Evolutionary conservation across 2,888 invertebrate genomes (phyloP), one percentile per base, ranked within the genome.

Genomic region (Deroplatys truncata): DNA sequence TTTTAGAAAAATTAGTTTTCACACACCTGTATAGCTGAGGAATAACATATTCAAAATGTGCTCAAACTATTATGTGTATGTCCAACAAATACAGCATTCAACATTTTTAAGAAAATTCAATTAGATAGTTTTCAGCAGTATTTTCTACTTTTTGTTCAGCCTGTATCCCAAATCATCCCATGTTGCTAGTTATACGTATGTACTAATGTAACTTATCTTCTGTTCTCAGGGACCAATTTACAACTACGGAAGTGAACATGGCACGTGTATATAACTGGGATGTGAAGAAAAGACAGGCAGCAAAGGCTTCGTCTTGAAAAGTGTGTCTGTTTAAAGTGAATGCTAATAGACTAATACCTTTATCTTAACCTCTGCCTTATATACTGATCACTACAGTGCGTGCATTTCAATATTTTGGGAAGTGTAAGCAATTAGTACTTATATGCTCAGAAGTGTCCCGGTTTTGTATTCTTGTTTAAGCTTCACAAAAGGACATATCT

Each of bases 221-320:
- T 72, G 56, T 90, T 94, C 95, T 92, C 93, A 97, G 99, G 92
- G 99, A 99, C 95, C 99, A 99, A 94, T 97, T 98, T 92, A 99
- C 99, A 28, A 99, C 99, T 29, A 98, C 98, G 85, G 99, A 99
- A 96, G 99, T 99, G 35, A 99, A 99, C 93, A 99, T 99, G 98
- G 99, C 99, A 56, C 95, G 99, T 93, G 98, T 99, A 35, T 99
- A 98, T 93, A 99, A 99, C 94, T 99, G 99, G 99, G 98, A 99
- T 94, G 98, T 99, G 5, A 99, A 98, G 93, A 96, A 96, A 92
- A 96, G 98, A 91, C 97, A 98, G 93, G 96, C 97, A 83, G 96
- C 96, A 84, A 96, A 96, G 92, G 94, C 85, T 25, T 84, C 87
- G 9, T 89, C 90, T 2, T 82, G 82, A 84, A 88, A 86, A 86